Percentiles rank a stretch among this genome's conserved stretches.
phyloP scores from a whole-genome alignment of 2,888 invertebrate species.

The Drosophila meridionalis region DNA sequence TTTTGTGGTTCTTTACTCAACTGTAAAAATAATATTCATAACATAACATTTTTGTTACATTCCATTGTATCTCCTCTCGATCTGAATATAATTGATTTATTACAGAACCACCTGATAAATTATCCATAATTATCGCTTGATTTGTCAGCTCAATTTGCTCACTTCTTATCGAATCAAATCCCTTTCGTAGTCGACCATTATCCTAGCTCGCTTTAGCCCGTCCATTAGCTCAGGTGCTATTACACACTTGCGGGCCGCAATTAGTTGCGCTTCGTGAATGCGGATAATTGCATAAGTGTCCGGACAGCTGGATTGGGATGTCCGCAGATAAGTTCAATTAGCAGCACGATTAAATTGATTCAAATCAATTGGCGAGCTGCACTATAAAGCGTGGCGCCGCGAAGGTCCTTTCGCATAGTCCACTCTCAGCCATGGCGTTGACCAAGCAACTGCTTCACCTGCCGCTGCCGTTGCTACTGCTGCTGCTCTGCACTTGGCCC shows the following conservation, averaged over 20 bases:
- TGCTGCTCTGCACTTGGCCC: neutral
- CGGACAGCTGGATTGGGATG: neutral
- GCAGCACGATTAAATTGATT: constrained; percentile 48
- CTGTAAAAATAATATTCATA: neutral
- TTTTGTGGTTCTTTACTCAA: neutral
- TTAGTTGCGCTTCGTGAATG: constrained; percentile 1
- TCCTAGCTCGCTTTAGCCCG: neutral
- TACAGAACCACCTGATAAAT: neutral
- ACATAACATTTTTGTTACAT: neutral
- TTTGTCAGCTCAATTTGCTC: neutral
- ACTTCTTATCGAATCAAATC: neutral
- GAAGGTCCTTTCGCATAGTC: constrained; percentile 18
- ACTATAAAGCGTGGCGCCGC: constrained; percentile 31
- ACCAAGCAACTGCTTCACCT: constrained; percentile 18
- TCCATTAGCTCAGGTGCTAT: neutral
- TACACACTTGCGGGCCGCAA: neutral
- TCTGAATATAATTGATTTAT: neutral
- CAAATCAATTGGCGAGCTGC: constrained; percentile 43
- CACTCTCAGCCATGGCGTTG: constrained; percentile 36
- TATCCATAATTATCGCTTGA: neutral
- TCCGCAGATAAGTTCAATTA: constrained; percentile 47
- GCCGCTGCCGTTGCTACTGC: constrained; percentile 14
- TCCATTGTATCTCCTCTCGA: neutral
- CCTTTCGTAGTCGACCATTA: too few species aligned
- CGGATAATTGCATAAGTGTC: constrained; percentile 19